Percentiles rank a stretch among this genome's conserved stretches.
phyloP scores from a whole-genome alignment of 2,797 vertebrate genomes.

The Nothura maculosa region DNA sequence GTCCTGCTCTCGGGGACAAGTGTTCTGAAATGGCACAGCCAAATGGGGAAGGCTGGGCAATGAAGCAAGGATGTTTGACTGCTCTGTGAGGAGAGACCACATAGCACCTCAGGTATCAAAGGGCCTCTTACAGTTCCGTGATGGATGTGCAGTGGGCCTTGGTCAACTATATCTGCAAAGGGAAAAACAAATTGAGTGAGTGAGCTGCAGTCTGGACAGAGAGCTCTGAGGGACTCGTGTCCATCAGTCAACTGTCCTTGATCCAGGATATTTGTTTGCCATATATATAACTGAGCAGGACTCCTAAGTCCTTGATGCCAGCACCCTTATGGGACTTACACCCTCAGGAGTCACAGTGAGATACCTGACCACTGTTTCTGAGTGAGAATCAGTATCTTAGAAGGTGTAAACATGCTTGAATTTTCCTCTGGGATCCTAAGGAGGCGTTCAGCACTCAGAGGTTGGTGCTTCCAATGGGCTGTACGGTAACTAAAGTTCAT shows the following conservation, averaged over 20 bases:
- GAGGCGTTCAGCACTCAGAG: not conserved
- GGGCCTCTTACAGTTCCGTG: not conserved
- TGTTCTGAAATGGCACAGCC: not conserved
- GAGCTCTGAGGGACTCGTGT: not conserved
- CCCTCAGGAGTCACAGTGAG: not conserved
- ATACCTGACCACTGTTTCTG: not conserved
- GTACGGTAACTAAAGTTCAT: not conserved
- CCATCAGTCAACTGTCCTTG: not conserved
- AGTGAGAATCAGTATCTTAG: not conserved
- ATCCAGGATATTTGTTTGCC: not conserved
- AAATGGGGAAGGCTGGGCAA: not conserved
- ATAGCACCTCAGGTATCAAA: not conserved
- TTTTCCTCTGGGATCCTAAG: not conserved
- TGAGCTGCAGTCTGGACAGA: not conserved
- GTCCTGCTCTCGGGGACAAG: not conserved
- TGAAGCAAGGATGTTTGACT: rapidly evolving
- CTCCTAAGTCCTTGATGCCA: not conserved
- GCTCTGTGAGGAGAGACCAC: not conserved
- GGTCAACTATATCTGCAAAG: not conserved
- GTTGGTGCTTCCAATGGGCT: not conserved
- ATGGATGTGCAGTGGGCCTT: not conserved
- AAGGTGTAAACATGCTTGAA: not conserved
- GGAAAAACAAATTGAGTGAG: not conserved
- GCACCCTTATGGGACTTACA: not conserved
- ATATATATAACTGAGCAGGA: not conserved